Conservation (phyloP, 2,888 invertebrate genomes). For the Dendrolimus pini region DNA sequence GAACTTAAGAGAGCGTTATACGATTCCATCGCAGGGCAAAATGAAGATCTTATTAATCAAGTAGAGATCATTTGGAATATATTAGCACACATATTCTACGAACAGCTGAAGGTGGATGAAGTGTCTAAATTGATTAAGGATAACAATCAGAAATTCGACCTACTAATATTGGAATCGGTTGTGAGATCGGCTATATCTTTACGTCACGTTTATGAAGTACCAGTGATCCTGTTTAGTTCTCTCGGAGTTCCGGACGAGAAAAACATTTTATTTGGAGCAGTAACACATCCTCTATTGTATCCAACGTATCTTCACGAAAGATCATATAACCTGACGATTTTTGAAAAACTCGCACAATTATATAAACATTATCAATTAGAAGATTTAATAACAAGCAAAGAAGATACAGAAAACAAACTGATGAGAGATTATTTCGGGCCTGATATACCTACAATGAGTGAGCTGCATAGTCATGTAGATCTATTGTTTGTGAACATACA, state of each 20-base stretch:
- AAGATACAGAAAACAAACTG: constrained; percentile 13
- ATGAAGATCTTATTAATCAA: constrained; percentile 13
- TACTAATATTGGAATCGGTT: constrained; percentile 32
- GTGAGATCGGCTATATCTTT: constrained; percentile 16
- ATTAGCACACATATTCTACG: constrained; percentile 12
- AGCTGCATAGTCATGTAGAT: constrained; percentile 32
- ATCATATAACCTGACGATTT: constrained; percentile 25
- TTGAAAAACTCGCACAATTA: constrained; percentile 27
- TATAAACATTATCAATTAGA: constrained; percentile 15
- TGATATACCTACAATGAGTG: constrained; percentile 16
- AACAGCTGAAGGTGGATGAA: constrained; percentile 17
- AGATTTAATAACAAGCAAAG: not conserved
- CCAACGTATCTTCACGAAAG: constrained; percentile 18
- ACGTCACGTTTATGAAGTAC: constrained; percentile 26
- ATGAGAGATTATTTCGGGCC: constrained; percentile 15
- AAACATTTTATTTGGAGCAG: constrained; percentile 26
- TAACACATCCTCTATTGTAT: constrained; percentile 32
- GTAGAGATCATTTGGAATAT: constrained; percentile 6
- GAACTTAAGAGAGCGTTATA: constrained; percentile 9
- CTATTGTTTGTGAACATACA: constrained; percentile 47
- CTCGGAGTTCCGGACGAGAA: constrained; percentile 18
- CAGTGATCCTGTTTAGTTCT: constrained; percentile 31
- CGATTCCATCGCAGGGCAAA: constrained; percentile 8
- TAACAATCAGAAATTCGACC: constrained; percentile 25
- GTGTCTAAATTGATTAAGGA: constrained; percentile 25